phyloP scores from a whole-genome alignment of 2,797 vertebrate genomes.

The Vireo griseus region DNA sequence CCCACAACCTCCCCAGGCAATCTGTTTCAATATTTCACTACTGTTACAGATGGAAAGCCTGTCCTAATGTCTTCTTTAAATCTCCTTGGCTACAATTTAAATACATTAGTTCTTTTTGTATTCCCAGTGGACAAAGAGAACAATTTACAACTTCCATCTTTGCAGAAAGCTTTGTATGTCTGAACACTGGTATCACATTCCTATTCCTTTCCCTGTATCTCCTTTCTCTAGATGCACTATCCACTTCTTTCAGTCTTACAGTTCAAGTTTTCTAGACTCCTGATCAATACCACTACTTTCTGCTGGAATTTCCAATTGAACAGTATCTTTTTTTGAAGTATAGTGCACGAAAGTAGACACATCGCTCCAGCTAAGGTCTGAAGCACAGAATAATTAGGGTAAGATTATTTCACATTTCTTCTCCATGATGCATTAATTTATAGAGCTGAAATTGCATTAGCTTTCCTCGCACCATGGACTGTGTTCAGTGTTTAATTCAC shows the following conservation, averaged over 20 bases:
- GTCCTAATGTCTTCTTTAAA: slow-evolving; percentile 29
- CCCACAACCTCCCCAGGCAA: slow-evolving; percentile 37
- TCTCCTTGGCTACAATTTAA: slow-evolving; percentile 31
- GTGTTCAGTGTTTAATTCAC: not conserved
- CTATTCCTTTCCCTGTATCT: not conserved
- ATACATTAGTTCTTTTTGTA: slow-evolving; percentile 39
- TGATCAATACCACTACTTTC: not conserved
- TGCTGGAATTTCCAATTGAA: not conserved
- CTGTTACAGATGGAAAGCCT: slow-evolving; percentile 19
- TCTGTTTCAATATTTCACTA: slow-evolving; percentile 6
- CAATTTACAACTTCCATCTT: slow-evolving; percentile 2
- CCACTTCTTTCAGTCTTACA: not conserved
- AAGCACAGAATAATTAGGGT: not conserved
- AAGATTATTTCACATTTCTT: not conserved
- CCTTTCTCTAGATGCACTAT: not conserved
- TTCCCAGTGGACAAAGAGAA: not conserved
- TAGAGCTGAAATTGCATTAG: not conserved
- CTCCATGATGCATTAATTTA: not conserved
- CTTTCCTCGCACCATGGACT: not conserved
- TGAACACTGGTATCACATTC: not conserved
- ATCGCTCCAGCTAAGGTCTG: not conserved
- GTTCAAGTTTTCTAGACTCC: not conserved
- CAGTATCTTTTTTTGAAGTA: not conserved
- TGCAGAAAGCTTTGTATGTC: not conserved
- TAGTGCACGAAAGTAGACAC: not conserved